These are phyloP conservation scores for Halotydeus destructor DNA, from an alignment of 1,140 invertebrate genomes.

Conservation along the genomic window DNA sequence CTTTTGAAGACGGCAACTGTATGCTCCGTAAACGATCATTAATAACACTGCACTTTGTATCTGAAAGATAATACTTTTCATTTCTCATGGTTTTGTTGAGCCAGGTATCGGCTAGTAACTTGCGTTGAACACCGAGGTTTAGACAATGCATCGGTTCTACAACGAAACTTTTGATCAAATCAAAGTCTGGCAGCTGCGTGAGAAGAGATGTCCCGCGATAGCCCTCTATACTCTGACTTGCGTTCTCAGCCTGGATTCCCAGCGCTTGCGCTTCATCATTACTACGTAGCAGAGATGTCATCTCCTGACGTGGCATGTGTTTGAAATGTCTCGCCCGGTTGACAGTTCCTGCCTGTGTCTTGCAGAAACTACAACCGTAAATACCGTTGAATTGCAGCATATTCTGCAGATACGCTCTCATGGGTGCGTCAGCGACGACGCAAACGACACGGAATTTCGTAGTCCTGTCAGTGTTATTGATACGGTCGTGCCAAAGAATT, in stretches of 20 bases:
- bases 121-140: neutral
- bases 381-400: neutral
- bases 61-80: no score
- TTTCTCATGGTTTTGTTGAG: neutral
- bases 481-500: neutral
- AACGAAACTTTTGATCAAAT: neutral
- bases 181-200: neutral
- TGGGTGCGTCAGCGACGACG: neutral
- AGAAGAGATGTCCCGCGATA: neutral
- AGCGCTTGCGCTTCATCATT: neutral
- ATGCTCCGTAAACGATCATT: no score
- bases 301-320: neutral
- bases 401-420: neutral
- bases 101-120: neutral
- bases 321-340: neutral
- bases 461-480: neutral
- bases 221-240: neutral
- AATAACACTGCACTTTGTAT: no score
- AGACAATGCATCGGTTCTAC: neutral
- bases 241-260: neutral
- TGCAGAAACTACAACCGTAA: neutral
- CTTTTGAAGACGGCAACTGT: no score
- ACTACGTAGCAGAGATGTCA: neutral
- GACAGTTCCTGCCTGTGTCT: neutral
- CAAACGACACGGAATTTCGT: neutral